Evolutionary conservation across 2,113 vertebrate species (phyloP), one percentile per base, ranked within the genome.

Genomic region (Pipa parva): DNA sequence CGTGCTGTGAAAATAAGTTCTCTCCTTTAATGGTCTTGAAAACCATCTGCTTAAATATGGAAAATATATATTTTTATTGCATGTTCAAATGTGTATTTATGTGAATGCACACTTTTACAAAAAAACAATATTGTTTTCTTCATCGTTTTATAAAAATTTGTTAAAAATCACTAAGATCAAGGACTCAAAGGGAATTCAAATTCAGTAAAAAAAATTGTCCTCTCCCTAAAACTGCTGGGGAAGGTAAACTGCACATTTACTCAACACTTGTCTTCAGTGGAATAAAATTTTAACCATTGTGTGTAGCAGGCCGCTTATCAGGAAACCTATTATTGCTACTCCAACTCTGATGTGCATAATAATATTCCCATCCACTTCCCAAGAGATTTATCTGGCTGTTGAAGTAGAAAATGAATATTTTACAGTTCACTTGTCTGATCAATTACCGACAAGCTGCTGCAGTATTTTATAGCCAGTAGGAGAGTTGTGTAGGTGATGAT

Each of bases 341-440:
- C 83, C 81, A 79, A 91, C 90, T 89, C 92, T 86, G 81, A 91
- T 89, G 91, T 92, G 91, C 92, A 95, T 97, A 93, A 92, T 92
- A 95, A 95, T 95, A 94, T 93, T 94, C 92, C 91, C 86, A 89
- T 90, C 88, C 87, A 85, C 90, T 89, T 95, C 93, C 92, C 92
- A 69, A 80, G 92, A 95, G 95, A 95, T 96, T 97, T 97, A 95
- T 97, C 94, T 97, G 92, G 87, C 90, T 94, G 92, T 93, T 99
- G 92, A 95, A 97, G 96, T 95, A 97, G 95, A 98, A 99, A 99
- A 99, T 99, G 91, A 97, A 97, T 99, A 97, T 97, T 98, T 98
- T 97, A 97, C 95, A 98, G 91, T 97, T 95, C 92, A 95, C 93
- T 98, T 96, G 92, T 92, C 94, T 97, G 92, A 99, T 99, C 94